phyloP scores from a whole-genome alignment of 2,888 invertebrate species.

The Troides helena region DNA sequence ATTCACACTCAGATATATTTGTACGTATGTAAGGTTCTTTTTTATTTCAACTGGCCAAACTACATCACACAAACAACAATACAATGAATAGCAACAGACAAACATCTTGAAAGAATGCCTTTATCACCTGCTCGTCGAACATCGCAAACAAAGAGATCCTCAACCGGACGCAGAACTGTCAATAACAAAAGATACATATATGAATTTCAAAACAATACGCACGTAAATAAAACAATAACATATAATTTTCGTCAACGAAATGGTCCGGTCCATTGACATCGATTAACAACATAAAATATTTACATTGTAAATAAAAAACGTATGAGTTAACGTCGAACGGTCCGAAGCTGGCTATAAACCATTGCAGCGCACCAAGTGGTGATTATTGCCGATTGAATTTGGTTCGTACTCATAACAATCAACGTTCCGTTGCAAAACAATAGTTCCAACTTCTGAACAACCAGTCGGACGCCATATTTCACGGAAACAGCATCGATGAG shows the following conservation, averaged over 20 bases:
- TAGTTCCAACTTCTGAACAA: slow-evolving; percentile 31
- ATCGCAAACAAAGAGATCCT: slow-evolving; percentile 25
- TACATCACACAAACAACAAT: slow-evolving; percentile 14
- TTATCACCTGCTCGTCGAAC: slow-evolving; percentile 24
- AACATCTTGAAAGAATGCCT: slow-evolving; percentile 7
- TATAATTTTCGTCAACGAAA: slow-evolving; percentile 12
- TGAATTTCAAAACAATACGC: slow-evolving; percentile 20
- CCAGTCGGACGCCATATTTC: slow-evolving; percentile 43
- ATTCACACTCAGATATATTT: background rate
- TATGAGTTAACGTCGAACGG: slow-evolving; percentile 23
- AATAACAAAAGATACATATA: slow-evolving; percentile 24
- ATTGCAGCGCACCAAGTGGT: slow-evolving; percentile 36
- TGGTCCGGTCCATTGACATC: slow-evolving; percentile 21
- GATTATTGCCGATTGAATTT: slow-evolving; percentile 29
- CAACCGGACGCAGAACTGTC: slow-evolving; percentile 28
- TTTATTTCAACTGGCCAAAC: background rate
- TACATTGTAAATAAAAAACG: slow-evolving; percentile 27
- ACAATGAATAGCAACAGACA: slow-evolving; percentile 18
- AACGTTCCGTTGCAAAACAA: slow-evolving; percentile 54
- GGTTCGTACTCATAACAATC: slow-evolving; percentile 59
- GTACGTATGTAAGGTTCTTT: background rate
- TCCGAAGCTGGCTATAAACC: slow-evolving; percentile 27
- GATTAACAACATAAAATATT: slow-evolving; percentile 30
- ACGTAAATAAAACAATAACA: slow-evolving; percentile 24
- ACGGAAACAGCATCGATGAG: slow-evolving; percentile 28